Conservation (phyloP, 2,888 invertebrate genomes). For the Drosophila siamana region DNA sequence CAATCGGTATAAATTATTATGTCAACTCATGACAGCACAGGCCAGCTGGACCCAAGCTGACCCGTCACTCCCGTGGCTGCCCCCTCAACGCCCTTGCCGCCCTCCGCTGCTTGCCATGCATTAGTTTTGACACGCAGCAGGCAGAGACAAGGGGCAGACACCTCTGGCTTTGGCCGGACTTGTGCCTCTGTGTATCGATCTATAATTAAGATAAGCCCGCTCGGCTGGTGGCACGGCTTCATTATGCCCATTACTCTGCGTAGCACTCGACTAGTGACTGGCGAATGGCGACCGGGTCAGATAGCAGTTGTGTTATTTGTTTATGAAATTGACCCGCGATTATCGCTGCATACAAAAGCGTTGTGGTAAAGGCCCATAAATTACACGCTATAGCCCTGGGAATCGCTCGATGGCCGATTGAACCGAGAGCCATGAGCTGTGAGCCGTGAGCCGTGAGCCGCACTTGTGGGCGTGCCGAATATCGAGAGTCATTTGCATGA, state of each 20-base stretch:
- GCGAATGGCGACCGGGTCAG: slow-evolving; percentile 37
- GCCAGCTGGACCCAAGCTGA: slow-evolving; percentile 25
- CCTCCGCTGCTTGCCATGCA: slow-evolving; percentile 54
- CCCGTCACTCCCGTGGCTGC: slow-evolving; percentile 7
- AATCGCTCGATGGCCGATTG: not conserved
- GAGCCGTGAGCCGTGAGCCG: slow-evolving; percentile 1
- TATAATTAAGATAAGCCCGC: slow-evolving; percentile 80
- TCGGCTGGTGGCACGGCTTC: slow-evolving; percentile 49
- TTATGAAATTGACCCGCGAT: slow-evolving; percentile 80
- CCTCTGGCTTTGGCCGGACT: slow-evolving; percentile 8
- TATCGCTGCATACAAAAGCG: slow-evolving; percentile 69
- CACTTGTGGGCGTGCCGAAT: slow-evolving; percentile 29
- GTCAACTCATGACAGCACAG: slow-evolving; percentile 64
- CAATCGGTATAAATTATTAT: slow-evolving; percentile 76
- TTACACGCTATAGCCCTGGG: slow-evolving; percentile 47
- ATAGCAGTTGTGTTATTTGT: slow-evolving; percentile 72
- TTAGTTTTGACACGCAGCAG: slow-evolving; percentile 74
- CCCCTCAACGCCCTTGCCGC: not conserved
- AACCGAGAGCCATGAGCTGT: not conserved
- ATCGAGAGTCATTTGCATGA: slow-evolving; percentile 27
- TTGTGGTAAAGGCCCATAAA: slow-evolving; percentile 61
- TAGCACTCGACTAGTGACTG: too few relatives aligned
- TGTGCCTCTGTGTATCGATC: slow-evolving; percentile 67
- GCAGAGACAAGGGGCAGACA: slow-evolving; percentile 23
- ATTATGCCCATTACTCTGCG: slow-evolving; percentile 50